Conservation (phyloP, 2,888 invertebrate genomes). For the Acrobasis repandana region DNA sequence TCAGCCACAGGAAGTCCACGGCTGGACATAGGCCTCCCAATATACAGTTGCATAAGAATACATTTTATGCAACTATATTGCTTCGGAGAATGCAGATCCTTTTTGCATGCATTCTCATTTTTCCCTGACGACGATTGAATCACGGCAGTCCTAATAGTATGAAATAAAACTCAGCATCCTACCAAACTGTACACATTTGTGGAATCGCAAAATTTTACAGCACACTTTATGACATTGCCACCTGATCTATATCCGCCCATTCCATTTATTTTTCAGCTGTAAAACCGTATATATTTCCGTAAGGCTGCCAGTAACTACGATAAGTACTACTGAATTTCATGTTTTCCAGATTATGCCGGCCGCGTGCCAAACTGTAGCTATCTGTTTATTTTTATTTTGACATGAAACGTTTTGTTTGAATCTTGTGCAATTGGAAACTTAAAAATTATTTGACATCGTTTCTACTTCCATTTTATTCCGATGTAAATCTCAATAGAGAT, state of each 20-base stretch:
- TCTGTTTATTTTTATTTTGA: neutral
- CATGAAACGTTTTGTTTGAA: neutral
- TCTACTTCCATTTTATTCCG: no score
- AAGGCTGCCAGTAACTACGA: neutral
- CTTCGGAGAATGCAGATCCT: no score
- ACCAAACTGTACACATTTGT: neutral
- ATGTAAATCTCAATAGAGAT: no score
- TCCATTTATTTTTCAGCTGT: conserved; percentile 15
- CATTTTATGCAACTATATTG: no score
- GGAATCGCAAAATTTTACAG: neutral
- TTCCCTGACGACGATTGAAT: no score
- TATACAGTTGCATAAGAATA: no score
- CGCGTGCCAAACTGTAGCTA: neutral
- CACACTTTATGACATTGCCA: conserved; percentile 10
- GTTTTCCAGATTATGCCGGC: conserved; percentile 7
- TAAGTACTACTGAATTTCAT: conserved; percentile 1
- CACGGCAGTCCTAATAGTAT: no score
- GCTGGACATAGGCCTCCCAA: no score
- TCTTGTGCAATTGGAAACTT: no score
- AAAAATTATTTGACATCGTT: no score
- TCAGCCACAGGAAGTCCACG: no score
- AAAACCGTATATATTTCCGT: conserved; percentile 16
- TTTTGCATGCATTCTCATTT: no score
- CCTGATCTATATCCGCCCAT: conserved; percentile 6
- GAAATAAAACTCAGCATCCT: neutral